Percentiles rank a stretch among this genome's conserved stretches.
Conservation (phyloP, 2,888 invertebrate genomes). For the Cantharis rufa region DNA sequence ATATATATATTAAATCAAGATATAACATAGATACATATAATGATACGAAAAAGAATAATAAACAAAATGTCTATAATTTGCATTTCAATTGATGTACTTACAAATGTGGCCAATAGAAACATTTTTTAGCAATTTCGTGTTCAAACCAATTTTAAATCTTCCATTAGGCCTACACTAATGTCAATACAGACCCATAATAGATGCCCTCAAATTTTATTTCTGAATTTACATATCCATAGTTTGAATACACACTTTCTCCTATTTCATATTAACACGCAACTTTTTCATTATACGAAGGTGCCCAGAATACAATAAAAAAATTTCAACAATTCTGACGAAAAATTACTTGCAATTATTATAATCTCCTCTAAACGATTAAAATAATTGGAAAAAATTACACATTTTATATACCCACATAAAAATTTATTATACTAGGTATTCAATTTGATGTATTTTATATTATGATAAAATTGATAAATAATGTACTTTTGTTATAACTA, state of each 20-base stretch:
- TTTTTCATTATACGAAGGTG: slow-evolving; percentile 8
- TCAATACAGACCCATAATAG: not conserved
- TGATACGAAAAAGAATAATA: slow-evolving; percentile 1
- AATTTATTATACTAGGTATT: not conserved
- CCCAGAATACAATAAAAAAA: not conserved
- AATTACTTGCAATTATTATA: slow-evolving; percentile 3
- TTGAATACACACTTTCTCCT: not conserved
- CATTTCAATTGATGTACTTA: slow-evolving; percentile 1
- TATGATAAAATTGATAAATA: not conserved
- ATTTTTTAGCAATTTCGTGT: slow-evolving; percentile 11
- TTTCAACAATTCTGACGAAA: not conserved
- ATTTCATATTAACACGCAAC: slow-evolving; percentile 10
- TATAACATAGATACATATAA: not conserved
- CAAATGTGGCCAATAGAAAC: slow-evolving; percentile 2
- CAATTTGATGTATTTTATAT: not conserved
- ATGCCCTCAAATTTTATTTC: slow-evolving; percentile 1
- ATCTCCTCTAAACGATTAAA: not conserved
- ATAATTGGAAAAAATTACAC: not conserved
- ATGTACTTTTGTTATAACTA: not conserved
- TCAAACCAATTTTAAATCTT: slow-evolving; percentile 9
- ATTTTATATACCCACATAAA: not conserved
- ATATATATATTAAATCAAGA: not conserved
- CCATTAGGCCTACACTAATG: not conserved
- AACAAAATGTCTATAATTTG: slow-evolving; percentile 2
- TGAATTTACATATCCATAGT: not conserved